Conservation (phyloP, 2,888 invertebrate genomes). For the Frankliniella intonsa region DNA sequence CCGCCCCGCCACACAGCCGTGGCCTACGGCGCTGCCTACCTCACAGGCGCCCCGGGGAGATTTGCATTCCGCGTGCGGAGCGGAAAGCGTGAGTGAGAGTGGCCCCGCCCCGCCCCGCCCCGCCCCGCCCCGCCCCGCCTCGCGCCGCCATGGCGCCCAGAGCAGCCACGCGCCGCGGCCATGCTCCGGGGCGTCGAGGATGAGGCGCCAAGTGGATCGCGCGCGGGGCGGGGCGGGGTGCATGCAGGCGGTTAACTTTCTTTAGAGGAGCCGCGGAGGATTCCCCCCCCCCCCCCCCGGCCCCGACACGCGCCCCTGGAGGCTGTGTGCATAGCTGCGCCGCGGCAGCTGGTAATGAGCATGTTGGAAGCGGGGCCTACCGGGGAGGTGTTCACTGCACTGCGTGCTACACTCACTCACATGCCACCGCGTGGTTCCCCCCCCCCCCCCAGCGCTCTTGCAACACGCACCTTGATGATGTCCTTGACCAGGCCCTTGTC, state of each 20-base stretch:
- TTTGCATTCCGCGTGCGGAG: neutral
- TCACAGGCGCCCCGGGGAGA: neutral
- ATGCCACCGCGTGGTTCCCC: neutral
- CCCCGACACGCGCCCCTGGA: neutral
- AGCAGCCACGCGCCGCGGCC: neutral
- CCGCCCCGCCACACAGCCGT: too few relatives aligned
- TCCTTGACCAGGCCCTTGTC: slow-evolving; percentile 74
- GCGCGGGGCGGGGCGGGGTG: too few relatives aligned
- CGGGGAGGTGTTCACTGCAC: neutral
- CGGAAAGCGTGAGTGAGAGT: neutral
- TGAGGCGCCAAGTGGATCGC: slow-evolving; percentile 14
- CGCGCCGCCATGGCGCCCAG: neutral
- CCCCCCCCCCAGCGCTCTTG: neutral
- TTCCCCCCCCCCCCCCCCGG: neutral
- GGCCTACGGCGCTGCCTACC: too few relatives aligned
- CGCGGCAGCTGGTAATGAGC: too few relatives aligned
- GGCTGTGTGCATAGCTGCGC: too few relatives aligned
- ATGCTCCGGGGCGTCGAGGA: neutral
- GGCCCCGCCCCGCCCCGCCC: neutral
- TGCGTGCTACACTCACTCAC: too few relatives aligned
- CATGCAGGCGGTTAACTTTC: neutral
- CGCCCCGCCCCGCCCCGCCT: neutral
- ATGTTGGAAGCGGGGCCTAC: neutral
- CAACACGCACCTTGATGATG: slow-evolving; percentile 58
- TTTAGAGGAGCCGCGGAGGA: neutral